Evolutionary conservation across 2,888 invertebrate species (phyloP), one percentile per base, ranked within the genome.

Genomic region (Steinernema hermaphroditum): DNA sequence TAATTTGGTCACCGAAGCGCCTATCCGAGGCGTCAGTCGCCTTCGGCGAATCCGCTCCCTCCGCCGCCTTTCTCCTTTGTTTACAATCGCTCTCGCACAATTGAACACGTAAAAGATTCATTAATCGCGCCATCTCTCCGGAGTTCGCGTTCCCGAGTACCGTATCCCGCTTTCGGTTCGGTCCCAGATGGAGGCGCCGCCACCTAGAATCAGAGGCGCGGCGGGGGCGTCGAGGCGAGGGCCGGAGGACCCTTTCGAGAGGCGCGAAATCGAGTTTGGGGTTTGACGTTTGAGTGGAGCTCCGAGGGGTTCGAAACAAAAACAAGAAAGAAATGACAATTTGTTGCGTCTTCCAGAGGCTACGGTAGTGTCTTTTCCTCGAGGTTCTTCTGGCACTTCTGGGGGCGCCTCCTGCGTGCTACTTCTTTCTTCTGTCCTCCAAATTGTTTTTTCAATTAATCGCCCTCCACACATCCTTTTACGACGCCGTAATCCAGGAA

Each of bases 1-100:
- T 54, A 54, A 54, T 54, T 54, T 54, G 4, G 54, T 54, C 54
- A 41, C 54, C 54, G 27, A 24, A 54, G 27, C 54, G 54, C 22
- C 54, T 54, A 54, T 54, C 27, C 27, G 27, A 14, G 27, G 54
- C 22, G 16, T 22, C 54, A 22, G 54, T 27, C 27, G 27, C 19
- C 49, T 19, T 54, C 54, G 19, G 54, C 54, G 27, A 6, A 27
- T 24, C 27, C 54, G 4, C 54, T 54, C 54, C 54, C 4, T 49
- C 19, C 49, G n/a, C n/a, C n/a, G n/a, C n/a, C n/a, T n/a, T n/a
- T 46, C 19, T 46, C 19, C 46, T 8, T 14, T 46, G 46, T 46
- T 46, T 46, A 46, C 46, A 46, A 46, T 2, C 46, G 46, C 19
- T 46, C 46, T 46, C 19, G 19, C 16, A 46, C 46, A 46, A 46